Evolutionary conservation across 1,140 invertebrate species (phyloP).

Genomic region (Batillaria attramentaria): DNA sequence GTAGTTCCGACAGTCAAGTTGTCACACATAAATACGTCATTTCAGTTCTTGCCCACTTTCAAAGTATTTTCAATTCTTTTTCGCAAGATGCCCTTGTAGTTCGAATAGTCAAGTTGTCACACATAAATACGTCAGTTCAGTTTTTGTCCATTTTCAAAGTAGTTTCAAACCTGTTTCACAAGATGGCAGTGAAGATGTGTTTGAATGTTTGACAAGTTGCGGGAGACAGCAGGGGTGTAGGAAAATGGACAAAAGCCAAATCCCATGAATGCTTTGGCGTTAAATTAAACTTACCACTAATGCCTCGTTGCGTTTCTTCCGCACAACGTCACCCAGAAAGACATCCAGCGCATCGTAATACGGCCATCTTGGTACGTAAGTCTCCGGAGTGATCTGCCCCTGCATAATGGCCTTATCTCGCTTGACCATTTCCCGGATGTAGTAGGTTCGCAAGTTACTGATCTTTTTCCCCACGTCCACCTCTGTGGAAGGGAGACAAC

Average conservation of each 20-base stretch:
- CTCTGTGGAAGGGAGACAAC: neutral
- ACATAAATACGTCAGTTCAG: no score
- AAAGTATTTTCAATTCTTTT: neutral
- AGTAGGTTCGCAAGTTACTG: conserved; percentile 22
- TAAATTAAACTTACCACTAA: neutral
- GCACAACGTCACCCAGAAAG: conserved; percentile 14
- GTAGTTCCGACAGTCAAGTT: no score
- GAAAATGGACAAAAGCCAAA: no score
- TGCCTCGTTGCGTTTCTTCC: conserved; percentile 15
- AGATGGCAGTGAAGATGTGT: no score
- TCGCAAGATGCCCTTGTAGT: neutral
- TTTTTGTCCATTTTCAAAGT: no score
- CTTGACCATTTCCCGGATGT: conserved; percentile 24
- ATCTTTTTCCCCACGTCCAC: conserved; percentile 31
- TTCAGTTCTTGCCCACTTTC: no score
- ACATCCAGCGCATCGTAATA: conserved; percentile 19
- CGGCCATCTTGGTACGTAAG: conserved; percentile 16
- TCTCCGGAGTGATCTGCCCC: neutral
- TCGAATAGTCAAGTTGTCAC: no score
- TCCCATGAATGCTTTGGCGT: neutral
- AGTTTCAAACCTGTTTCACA: no score
- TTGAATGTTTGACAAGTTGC: no score
- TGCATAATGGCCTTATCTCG: conserved; percentile 10
- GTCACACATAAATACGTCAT: no score
- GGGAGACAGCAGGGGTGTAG: no score